phyloP scores from a whole-genome alignment of 2,888 invertebrate species.

The Habroteleia sp. region DNA sequence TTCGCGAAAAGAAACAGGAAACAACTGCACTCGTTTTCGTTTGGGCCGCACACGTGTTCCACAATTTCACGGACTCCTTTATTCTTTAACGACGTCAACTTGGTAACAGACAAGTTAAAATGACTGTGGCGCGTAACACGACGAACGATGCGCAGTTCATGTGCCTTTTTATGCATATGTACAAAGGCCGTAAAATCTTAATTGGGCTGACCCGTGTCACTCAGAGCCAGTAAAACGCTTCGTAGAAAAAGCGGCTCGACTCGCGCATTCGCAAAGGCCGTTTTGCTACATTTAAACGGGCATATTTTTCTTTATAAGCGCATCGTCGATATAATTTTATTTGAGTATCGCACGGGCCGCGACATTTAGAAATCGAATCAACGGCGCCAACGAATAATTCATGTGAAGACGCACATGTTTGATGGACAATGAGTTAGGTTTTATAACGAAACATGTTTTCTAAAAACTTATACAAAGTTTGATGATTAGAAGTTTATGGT shows the following conservation, averaged over 20 bases:
- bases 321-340: slow-evolving; percentile 23
- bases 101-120: slow-evolving; percentile 43
- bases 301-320: too few relatives aligned
- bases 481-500: too few relatives aligned
- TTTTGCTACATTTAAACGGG: too few relatives aligned
- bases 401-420: too few relatives aligned
- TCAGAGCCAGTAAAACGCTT: slow-evolving; percentile 41
- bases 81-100: slow-evolving; percentile 40
- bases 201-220: slow-evolving; percentile 63
- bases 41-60: slow-evolving; percentile 47
- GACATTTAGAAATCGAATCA: too few relatives aligned
- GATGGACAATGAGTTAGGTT: too few relatives aligned
- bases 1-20: slow-evolving; percentile 34
- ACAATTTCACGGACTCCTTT: slow-evolving; percentile 38
- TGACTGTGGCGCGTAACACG: slow-evolving; percentile 21
- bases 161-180: slow-evolving; percentile 49
- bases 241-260: slow-evolving; percentile 39
- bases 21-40: slow-evolving; percentile 21
- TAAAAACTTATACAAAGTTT: too few relatives aligned
- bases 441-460: too few relatives aligned
- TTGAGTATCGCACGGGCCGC: slow-evolving; percentile 33
- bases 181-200: slow-evolving; percentile 61
- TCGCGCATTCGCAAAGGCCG: slow-evolving; percentile 1
- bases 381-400: too few relatives aligned
- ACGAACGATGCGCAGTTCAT: slow-evolving; percentile 49